Evolutionary conservation across 2,888 invertebrate species (phyloP), one percentile per base, ranked within the genome.

Genomic region (Eustalomyia histrio): DNA sequence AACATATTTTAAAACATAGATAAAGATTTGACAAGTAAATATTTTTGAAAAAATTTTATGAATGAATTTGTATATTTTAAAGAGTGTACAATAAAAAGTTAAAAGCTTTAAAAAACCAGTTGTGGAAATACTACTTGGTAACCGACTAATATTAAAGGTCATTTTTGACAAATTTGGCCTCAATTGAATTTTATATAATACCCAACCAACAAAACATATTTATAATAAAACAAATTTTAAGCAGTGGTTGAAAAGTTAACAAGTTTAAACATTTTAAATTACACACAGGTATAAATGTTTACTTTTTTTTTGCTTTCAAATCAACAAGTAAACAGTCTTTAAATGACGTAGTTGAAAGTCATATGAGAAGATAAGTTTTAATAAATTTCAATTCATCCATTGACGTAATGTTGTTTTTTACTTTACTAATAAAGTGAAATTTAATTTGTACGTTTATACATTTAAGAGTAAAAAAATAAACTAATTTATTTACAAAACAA

Each of bases 171-270:
- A 75, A n/a, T n/a, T n/a, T 75, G 67, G 67, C 75, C 67, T 63
- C 61, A 75, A 75, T 76, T 67, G 10, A 12, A 43, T 67, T 76
- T 53, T 68, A 68, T 63, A 57, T 33, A 68, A 76, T 68, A 55
- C 29, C 24, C 6, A 63, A 50, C 47, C 29, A 16, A 57, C 43
- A 47, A 14, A 5, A 5, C 6, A 2, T 5, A 47, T 47, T 47
- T 47, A 1, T 7, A 47, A n/a, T n/a, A n/a, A 47, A 47, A 47
- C 14, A 12, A 14, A 43, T 43, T 43, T 43, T 1, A 2, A 5
- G 5, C 14, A 43, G 43, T 12, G 43, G 35, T 35, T 35, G 1
- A 35, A 35, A 35, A 35, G 7, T 1, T 10, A 35, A 5, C 2
- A 9, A 35, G 1, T 35, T 35, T 35, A 9, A 10, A 35, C 12